A percentile compares a stretch with the other conserved stretches of the same genome.
phyloP scores from a whole-genome alignment of 2,797 vertebrate genomes.

The Danio tinwini region DNA sequence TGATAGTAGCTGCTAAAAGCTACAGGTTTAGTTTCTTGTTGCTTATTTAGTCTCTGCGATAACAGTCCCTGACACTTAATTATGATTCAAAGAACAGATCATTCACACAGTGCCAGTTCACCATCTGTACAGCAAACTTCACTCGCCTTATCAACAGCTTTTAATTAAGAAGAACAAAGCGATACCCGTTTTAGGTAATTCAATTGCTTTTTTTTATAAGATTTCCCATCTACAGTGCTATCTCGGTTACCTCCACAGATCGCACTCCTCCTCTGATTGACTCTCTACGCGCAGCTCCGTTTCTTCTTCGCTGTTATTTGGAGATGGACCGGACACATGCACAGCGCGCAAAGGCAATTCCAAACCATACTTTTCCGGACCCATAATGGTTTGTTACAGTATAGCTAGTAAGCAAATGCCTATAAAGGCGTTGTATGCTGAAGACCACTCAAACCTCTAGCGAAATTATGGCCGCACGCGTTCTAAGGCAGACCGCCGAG shows the following conservation, averaged over 20 bases:
- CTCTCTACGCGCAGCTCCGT: slow-evolving; percentile 35
- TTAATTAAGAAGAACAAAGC: slow-evolving; percentile 2
- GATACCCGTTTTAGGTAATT: background rate
- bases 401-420: background rate
- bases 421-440: background rate
- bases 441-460: background rate
- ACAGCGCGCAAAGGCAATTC: slow-evolving; percentile 45
- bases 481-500: background rate
- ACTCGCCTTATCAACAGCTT: slow-evolving; percentile 1
- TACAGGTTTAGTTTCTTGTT: background rate
- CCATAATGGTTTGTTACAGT: slow-evolving; percentile 19
- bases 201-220: background rate
- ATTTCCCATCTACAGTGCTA: background rate
- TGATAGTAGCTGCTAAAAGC: background rate
- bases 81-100: background rate
- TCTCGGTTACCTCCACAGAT: slow-evolving; percentile 54
- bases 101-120: background rate
- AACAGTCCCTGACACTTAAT: background rate
- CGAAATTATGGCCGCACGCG: background rate
- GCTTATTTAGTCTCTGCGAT: background rate
- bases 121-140: slow-evolving; percentile 13
- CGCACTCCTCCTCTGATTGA: slow-evolving; percentile 39
- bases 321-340: slow-evolving; percentile 64
- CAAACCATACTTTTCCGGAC: slow-evolving; percentile 43
- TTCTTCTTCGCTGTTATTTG: slow-evolving; percentile 34